Evolutionary conservation across 1,140 invertebrate species (phyloP), one percentile per base, ranked within the genome.

Genomic region (Aphaenogaster ashmeadi): DNA sequence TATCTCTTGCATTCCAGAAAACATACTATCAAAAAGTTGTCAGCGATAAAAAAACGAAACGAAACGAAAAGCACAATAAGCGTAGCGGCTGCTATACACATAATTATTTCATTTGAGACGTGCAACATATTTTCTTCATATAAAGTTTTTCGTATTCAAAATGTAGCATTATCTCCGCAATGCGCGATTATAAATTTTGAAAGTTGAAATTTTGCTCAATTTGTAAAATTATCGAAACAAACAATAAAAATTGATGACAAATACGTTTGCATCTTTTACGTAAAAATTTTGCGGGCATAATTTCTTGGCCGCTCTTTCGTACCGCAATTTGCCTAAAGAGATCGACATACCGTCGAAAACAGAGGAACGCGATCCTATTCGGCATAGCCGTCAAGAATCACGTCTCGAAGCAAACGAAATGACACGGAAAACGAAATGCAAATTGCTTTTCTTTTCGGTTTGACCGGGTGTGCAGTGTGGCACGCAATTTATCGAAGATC

Each of bases 361-460:
- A 44, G 8, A 6, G 11, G n/a, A 56, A 87, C 11, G 56, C 56
- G 47, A 74, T 27, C 54, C 33, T 52, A 38, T n/a, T 78, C 33
- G 44, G n/a, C 13, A 6, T 21, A 27, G 54, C 36, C 38, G 54
- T 72, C 74, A 86, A 60, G 66, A 67, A 3, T 66, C 21, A 44
- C 72, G 52, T 67, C 66, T 71, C 41, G 15, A 36, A 64, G 60
- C 18, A 62, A 38, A 27, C 56, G 67, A 86, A 86, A 89, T 88
- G 81, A 86, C 75, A 72, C 41, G 77, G 88, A 89, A 87, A 86
- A 89, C 77, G 54, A 90, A 89, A 89, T 89, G 88, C 47, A 89
- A 89, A 90, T 89, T 89, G 88, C 83, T 75, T 90, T 89, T 89
- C 83, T 90, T 89, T 87, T 74, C 75, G 47, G 18, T 15, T 60